These are phyloP conservation scores for Lithophane semibrunnea DNA, from an alignment of 2,888 invertebrate genomes.

Conservation along the genomic window DNA sequence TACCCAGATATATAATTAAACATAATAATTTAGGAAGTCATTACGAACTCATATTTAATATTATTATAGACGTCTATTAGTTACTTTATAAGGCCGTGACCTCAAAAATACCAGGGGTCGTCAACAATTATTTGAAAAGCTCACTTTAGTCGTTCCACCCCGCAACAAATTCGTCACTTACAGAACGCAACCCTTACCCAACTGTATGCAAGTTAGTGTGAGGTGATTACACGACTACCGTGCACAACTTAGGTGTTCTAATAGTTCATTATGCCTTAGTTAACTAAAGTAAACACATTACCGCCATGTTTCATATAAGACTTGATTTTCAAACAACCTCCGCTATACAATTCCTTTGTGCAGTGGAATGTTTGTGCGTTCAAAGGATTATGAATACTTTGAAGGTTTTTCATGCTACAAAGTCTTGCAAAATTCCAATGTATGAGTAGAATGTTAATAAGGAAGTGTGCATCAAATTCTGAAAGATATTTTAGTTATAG, in stretches of 20 bases:
- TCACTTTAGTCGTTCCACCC: too few relatives aligned
- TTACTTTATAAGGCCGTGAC: neutral
- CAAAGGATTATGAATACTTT: conserved; percentile 12
- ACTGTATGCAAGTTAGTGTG: conserved; percentile 39
- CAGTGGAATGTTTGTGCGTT: conserved; percentile 24
- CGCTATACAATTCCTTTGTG: conserved; percentile 15
- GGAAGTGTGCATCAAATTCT: neutral
- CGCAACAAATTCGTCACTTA: conserved; percentile 24
- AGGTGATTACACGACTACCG: conserved; percentile 49
- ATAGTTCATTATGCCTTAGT: conserved; percentile 58
- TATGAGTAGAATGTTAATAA: neutral
- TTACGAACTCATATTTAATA: neutral
- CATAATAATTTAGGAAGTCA: neutral
- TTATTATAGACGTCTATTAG: neutral
- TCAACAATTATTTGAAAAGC: too few relatives aligned
- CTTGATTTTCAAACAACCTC: conserved; percentile 40
- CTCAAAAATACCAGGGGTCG: neutral
- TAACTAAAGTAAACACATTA: conserved; percentile 24
- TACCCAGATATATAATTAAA: neutral
- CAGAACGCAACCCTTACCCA: conserved; percentile 25
- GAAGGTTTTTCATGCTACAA: neutral
- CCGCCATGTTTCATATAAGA: conserved; percentile 22
- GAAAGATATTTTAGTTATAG: neutral
- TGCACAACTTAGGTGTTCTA: conserved; percentile 52
- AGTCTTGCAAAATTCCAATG: conserved; percentile 2